phyloP scores from a whole-genome alignment of 2,888 invertebrate species.

The Clepsis dumicolana region DNA sequence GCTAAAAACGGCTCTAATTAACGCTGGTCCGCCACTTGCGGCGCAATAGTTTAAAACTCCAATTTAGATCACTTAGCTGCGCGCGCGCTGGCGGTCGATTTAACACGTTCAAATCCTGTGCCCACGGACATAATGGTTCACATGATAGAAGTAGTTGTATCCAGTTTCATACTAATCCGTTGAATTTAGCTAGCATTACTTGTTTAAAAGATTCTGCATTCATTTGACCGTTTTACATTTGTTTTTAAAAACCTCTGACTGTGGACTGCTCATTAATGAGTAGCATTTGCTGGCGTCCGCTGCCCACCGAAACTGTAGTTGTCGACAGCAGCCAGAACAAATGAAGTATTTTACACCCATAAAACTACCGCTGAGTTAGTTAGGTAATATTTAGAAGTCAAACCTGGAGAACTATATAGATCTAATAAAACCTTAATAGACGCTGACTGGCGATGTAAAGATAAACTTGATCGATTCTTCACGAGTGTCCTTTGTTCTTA shows the following conservation, averaged over 20 bases:
- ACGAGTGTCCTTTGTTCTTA: slow-evolving; percentile 31
- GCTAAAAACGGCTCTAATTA: slow-evolving; percentile 46
- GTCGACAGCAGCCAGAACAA: too few species aligned
- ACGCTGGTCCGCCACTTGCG: slow-evolving; percentile 38
- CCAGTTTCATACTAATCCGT: background rate
- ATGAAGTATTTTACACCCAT: background rate
- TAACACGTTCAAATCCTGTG: slow-evolving; percentile 32
- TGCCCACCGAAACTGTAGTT: too few species aligned
- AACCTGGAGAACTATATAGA: background rate
- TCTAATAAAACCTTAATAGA: slow-evolving; percentile 4
- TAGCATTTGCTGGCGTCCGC: too few species aligned
- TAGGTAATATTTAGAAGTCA: slow-evolving; percentile 6
- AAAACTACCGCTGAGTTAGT: background rate
- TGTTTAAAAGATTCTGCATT: background rate
- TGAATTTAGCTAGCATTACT: background rate
- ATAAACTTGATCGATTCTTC: slow-evolving; percentile 25
- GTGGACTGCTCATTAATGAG: too few species aligned
- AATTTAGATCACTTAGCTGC: slow-evolving; percentile 50
- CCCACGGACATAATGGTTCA: background rate
- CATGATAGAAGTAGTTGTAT: background rate
- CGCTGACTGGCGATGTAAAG: slow-evolving; percentile 7
- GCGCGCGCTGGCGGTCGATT: slow-evolving; percentile 31
- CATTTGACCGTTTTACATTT: background rate
- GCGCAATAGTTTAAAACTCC: slow-evolving; percentile 48
- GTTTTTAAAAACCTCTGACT: too few species aligned